Conservation (phyloP, 2,888 invertebrate genomes). For the Dexiosoma caninum region DNA sequence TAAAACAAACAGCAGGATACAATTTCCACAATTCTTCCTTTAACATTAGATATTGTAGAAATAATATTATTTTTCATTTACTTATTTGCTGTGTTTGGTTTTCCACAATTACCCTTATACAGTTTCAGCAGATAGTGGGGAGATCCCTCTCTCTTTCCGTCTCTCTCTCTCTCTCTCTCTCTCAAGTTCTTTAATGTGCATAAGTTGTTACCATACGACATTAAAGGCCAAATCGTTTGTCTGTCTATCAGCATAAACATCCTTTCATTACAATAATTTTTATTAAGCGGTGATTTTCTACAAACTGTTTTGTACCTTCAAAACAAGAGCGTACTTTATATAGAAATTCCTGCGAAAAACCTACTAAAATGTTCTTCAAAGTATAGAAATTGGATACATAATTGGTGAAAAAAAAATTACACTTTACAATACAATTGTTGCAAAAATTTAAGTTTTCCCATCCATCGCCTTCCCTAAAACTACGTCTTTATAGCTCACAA, state of each 20-base stretch:
- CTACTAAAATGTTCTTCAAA: too few relatives aligned
- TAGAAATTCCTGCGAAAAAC: too few relatives aligned
- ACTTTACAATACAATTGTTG: too few relatives aligned
- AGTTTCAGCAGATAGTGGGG: conserved; percentile 6
- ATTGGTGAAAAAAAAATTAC: too few relatives aligned
- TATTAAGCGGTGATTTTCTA: conserved; percentile 75
- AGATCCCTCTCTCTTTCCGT: neutral
- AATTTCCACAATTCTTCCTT: conserved; percentile 45
- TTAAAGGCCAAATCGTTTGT: conserved; percentile 32
- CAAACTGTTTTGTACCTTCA: conserved; percentile 13
- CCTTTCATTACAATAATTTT: conserved; percentile 75
- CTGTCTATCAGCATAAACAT: conserved; percentile 66
- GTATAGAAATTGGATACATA: too few relatives aligned
- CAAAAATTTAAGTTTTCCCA: too few relatives aligned
- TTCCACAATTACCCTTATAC: conserved; percentile 48
- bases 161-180: neutral
- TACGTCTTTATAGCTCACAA: neutral
- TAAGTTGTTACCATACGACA: neutral
- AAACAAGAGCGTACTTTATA: neutral
- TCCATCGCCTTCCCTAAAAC: neutral
- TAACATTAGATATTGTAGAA: conserved; percentile 26
- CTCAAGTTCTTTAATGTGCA: neutral
- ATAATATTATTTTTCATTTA: conserved; percentile 33
- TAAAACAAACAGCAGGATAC: conserved; percentile 72
- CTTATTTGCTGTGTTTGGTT: neutral